A percentile compares a stretch with the other conserved stretches of the same genome.
Evolutionary conservation across 2,797 vertebrate species (phyloP).

Genomic region (Epinephelus coioides): DNA sequence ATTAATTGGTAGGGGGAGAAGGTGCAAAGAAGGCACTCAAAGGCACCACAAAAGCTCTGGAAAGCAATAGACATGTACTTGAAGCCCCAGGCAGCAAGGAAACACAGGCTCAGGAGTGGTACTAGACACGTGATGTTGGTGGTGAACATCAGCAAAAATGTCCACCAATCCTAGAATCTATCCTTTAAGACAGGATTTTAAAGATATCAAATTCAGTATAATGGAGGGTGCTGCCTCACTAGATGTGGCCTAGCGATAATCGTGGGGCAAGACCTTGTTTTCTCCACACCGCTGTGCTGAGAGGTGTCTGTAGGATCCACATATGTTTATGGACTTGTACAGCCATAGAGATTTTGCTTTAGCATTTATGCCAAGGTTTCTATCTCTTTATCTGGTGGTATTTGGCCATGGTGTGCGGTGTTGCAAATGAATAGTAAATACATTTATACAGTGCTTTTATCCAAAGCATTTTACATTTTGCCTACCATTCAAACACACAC

Average conservation of each 20-base stretch:
- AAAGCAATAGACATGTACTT: background rate
- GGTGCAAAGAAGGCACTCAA: background rate
- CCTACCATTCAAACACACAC: too few relatives aligned
- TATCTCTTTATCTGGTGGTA: too few relatives aligned
- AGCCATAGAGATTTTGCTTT: too few relatives aligned
- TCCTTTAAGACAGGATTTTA: background rate
- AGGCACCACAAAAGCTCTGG: background rate
- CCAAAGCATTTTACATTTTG: too few relatives aligned
- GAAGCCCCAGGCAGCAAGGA: background rate
- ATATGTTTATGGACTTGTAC: background rate
- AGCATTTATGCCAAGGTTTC: too few relatives aligned
- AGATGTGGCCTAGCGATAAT: background rate
- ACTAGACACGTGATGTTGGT: background rate
- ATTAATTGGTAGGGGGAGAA: slow-evolving; percentile 23
- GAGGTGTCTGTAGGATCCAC: background rate
- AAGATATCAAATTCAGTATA: background rate
- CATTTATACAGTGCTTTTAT: too few relatives aligned
- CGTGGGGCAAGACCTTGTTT: background rate
- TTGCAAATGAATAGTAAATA: too few relatives aligned
- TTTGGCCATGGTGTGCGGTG: too few relatives aligned
- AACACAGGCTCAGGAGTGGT: background rate
- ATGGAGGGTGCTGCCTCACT: background rate
- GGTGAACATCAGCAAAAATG: background rate
- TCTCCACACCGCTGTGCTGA: background rate
- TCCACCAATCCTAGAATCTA: background rate